Conservation (phyloP, 2,797 vertebrate species). For the Uromys caudimaculatus region DNA sequence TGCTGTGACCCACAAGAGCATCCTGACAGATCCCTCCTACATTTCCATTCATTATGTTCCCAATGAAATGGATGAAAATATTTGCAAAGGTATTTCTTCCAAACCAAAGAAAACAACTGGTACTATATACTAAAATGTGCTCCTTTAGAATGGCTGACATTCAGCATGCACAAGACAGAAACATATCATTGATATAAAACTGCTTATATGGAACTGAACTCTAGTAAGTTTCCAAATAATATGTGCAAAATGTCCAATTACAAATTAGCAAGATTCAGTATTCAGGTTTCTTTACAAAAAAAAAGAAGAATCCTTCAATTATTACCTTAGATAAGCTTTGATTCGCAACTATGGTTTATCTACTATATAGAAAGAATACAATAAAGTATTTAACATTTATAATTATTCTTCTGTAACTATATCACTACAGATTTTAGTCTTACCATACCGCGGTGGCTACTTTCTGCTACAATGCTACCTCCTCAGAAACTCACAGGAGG, state of each 20-base stretch:
- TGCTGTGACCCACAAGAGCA: constrained; percentile 57
- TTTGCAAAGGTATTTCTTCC: constrained; percentile 57
- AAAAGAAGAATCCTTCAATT: constrained; percentile 50
- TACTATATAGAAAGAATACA: constrained; percentile 52
- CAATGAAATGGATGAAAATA: constrained; percentile 48
- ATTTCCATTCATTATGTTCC: constrained; percentile 32
- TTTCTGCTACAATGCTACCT: background rate
- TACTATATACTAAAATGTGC: constrained; percentile 42
- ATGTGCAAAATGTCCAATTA: constrained; percentile 25
- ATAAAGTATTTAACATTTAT: constrained; percentile 34
- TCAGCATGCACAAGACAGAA: constrained; percentile 20
- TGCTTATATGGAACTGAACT: constrained; percentile 40
- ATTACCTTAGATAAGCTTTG: background rate
- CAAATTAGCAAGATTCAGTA: constrained; percentile 41
- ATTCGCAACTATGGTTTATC: background rate
- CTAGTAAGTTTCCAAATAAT: constrained; percentile 45
- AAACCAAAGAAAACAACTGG: constrained; percentile 48
- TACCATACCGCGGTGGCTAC: background rate
- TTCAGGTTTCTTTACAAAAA: constrained; percentile 65
- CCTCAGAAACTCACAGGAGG: constrained; percentile 11
- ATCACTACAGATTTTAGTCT: background rate
- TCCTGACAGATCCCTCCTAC: constrained; percentile 45
- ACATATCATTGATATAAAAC: constrained; percentile 41
- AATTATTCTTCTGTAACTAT: constrained; percentile 50
- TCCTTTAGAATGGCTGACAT: constrained; percentile 52